A percentile compares a stretch with the other conserved stretches of the same genome.
These are phyloP conservation scores for Mya arenaria DNA, from an alignment of 1,140 invertebrate species.

Conservation along the genomic window DNA sequence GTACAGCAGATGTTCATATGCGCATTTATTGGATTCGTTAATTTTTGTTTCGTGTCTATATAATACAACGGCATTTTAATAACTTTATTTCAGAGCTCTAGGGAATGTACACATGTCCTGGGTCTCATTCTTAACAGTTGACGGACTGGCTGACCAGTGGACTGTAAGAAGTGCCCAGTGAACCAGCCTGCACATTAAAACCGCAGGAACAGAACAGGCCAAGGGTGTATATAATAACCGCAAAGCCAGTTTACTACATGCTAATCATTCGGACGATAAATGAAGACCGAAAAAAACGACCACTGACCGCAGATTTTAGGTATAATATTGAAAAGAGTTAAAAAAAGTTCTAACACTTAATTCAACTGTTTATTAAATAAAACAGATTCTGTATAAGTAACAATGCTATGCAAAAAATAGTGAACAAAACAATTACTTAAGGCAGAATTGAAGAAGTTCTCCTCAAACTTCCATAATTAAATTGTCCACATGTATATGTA, in stretches of 20 bases:
- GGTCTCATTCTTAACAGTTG: neutral
- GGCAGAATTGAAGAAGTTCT: no score
- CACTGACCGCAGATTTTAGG: conserved; percentile 9
- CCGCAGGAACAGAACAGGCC: conserved; percentile 22
- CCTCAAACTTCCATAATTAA: no score
- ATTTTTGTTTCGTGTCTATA: no score
- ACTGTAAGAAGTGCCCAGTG: neutral
- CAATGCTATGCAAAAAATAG: no score
- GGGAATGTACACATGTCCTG: conserved; percentile 33
- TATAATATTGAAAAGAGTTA: neutral
- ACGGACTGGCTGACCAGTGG: conserved; percentile 9
- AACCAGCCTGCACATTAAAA: neutral
- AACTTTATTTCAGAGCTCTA: conserved; percentile 2
- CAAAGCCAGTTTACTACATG: conserved; percentile 22
- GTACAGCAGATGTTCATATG: no score
- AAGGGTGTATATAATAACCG: neutral
- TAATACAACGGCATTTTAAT: no score
- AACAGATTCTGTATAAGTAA: no score
- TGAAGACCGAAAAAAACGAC: neutral
- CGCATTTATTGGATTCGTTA: no score
- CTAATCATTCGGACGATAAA: conserved; percentile 12
- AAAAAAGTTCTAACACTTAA: neutral
- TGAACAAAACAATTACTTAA: no score
- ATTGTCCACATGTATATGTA: no score
- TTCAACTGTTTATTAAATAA: no score